These are phyloP conservation scores for Charanyca ferruginea DNA, from an alignment of 2,888 invertebrate species.

Conservation along the genomic window DNA sequence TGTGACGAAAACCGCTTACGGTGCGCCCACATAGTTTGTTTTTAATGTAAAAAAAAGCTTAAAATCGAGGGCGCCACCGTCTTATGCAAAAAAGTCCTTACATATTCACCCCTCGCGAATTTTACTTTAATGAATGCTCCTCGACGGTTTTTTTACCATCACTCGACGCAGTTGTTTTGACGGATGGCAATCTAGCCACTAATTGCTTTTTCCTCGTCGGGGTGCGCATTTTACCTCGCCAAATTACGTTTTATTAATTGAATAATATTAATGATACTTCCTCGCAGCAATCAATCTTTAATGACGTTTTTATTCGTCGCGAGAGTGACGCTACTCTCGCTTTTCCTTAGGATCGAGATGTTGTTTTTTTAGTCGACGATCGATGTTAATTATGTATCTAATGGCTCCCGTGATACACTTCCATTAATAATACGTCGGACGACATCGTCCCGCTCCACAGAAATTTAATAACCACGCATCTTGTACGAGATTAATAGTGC, in stretches of 20 bases:
- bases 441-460: slow-evolving; percentile 84
- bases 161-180: slow-evolving; percentile 90
- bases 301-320: slow-evolving; percentile 89
- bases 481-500: slow-evolving; percentile 86
- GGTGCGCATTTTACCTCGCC: slow-evolving; percentile 86
- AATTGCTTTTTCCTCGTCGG: slow-evolving; percentile 91
- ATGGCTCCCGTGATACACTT: slow-evolving; percentile 91
- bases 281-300: slow-evolving; percentile 89
- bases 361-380: slow-evolving; percentile 83
- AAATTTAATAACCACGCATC: slow-evolving; percentile 89
- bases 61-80: slow-evolving; percentile 88
- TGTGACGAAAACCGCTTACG: slow-evolving; percentile 90
- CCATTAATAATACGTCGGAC: slow-evolving; percentile 88
- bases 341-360: slow-evolving; percentile 76
- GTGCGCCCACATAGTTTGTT: slow-evolving; percentile 90
- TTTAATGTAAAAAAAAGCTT: slow-evolving; percentile 82
- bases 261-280: slow-evolving; percentile 91
- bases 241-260: slow-evolving; percentile 91
- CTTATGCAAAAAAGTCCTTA: slow-evolving; percentile 91
- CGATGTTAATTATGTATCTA: slow-evolving; percentile 90
- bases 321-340: slow-evolving; percentile 83
- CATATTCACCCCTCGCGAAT: slow-evolving; percentile 91
- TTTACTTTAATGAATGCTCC: slow-evolving; percentile 90
- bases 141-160: slow-evolving; percentile 84
- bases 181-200: slow-evolving; percentile 91